phyloP scores from a whole-genome alignment of 2,888 invertebrate species.

The Aethes cnicana region DNA sequence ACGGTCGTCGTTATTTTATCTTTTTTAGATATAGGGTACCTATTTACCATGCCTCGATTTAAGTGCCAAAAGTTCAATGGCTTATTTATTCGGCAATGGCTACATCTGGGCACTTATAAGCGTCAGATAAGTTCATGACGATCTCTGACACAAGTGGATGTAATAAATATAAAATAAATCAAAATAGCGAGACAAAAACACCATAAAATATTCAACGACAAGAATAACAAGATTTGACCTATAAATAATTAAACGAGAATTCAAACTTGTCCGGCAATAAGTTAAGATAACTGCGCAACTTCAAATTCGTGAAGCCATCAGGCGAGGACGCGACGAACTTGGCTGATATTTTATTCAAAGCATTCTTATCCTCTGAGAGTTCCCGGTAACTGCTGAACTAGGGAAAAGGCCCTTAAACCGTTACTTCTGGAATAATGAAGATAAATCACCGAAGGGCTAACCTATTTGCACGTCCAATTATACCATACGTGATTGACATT shows the following conservation, averaged over 20 bases:
- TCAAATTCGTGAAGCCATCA: slow-evolving; percentile 6
- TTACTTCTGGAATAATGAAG: not conserved
- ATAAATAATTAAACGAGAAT: slow-evolving; percentile 18
- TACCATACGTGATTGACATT: too few relatives aligned
- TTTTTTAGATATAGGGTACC: too few relatives aligned
- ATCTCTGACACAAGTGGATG: too few relatives aligned
- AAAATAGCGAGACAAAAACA: not conserved
- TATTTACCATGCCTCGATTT: not conserved
- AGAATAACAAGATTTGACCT: slow-evolving; percentile 1
- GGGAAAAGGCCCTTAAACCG: not conserved
- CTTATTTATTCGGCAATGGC: too few relatives aligned
- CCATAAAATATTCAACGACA: not conserved
- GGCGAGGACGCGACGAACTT: slow-evolving; percentile 10
- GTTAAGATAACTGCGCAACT: slow-evolving; percentile 22
- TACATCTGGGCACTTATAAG: too few relatives aligned
- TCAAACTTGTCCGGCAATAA: slow-evolving; percentile 13
- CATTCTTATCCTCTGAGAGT: slow-evolving; percentile 11
- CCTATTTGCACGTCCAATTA: slow-evolving; percentile 2
- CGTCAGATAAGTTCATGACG: too few relatives aligned
- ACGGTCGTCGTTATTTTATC: too few relatives aligned
- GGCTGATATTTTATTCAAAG: slow-evolving; percentile 23
- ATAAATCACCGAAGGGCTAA: slow-evolving; percentile 12
- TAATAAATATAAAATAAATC: too few relatives aligned
- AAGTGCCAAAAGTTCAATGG: too few relatives aligned
- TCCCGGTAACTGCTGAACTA: slow-evolving; percentile 9